A percentile compares a stretch with the other conserved stretches of the same genome.
phyloP scores from a whole-genome alignment of 1,140 invertebrate species.

The Dendrolimus kikuchii region DNA sequence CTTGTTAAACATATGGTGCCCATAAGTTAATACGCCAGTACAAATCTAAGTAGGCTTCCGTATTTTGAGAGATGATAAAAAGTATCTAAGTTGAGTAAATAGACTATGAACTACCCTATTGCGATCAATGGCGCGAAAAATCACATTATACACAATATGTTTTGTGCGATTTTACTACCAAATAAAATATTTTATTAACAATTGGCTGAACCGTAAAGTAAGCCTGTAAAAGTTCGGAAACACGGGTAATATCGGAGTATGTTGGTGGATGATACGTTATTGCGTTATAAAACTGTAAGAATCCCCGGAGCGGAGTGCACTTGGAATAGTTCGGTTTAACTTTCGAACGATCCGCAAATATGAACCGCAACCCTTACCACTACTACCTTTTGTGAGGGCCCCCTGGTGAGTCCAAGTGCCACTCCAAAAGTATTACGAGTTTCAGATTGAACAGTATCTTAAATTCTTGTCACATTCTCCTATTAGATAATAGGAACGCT shows the following conservation, averaged over 20 bases:
- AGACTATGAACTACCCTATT: no score
- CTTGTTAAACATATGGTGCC: no score
- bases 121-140: no score
- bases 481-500: no score
- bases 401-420: no score
- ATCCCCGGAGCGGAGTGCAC: constrained; percentile 30
- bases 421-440: no score
- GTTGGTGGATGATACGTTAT: constrained; percentile 34
- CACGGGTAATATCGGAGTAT: constrained; percentile 29
- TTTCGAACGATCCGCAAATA: constrained; percentile 38
- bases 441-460: no score
- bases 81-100: no score
- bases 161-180: not conserved
- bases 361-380: constrained; percentile 16
- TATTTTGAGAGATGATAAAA: not conserved
- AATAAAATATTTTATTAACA: constrained; percentile 11
- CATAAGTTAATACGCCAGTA: no score
- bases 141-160: not conserved
- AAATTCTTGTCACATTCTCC: no score
- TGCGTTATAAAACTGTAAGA: constrained; percentile 50
- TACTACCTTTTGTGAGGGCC: no score
- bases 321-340: constrained; percentile 34
- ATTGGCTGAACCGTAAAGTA: constrained; percentile 14
- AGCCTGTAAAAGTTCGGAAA: constrained; percentile 32
- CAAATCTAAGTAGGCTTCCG: not conserved